Evolutionary conservation across 2,797 vertebrate genomes (phyloP), one percentile per base, ranked within the genome.

Genomic region (Rousettus madagascariensis): DNA sequence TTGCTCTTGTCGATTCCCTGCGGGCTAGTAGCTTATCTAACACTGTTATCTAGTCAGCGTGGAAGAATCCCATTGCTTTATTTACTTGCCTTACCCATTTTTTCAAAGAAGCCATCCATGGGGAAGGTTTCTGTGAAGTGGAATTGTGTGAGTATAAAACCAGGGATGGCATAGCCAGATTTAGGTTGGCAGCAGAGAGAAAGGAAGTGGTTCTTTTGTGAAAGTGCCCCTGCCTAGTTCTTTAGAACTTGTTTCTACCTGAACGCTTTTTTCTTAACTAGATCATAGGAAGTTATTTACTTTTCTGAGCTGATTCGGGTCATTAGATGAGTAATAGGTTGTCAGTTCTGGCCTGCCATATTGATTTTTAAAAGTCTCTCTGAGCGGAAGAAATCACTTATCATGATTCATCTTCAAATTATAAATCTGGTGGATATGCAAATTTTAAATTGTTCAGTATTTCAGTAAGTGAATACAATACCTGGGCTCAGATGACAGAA

Each of bases 21-120:
- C 30, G 77, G 95, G 78, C 63, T 8, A 3, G 49, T 49, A 43
- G 85, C 82, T 89, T 94, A 89, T 94, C 94, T 84, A n/a, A 55
- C 46, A 26, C 89, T 43, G 65, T 88, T 94, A 93, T 90, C 91
- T 92, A n/a, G 85, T 92, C 46, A 41, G 80, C 74, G 3, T 17
- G 36, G 96, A 94, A 84, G 86, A 77, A 49, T 79, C 69, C 57
- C 74, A 20, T 43, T 72, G 77, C 90, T 96, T 86, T 94, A 80
- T 53, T 94, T 90, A 72, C 92, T 97, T 49, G 53, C 66, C 49
- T 97, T 96, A 92, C 97, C 80, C 17, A 5, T 80, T 94, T 90
- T 96, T 94, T 90, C 93, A 96, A 86, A 95, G 33, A 6, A 83
- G 74, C 83, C 68, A 2, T 89, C 93, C 43, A 20, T 2, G 4